Percentiles rank a stretch among this genome's conserved stretches.
Evolutionary conservation across 2,888 invertebrate genomes (phyloP).

Genomic region (Chorisops tibialis): DNA sequence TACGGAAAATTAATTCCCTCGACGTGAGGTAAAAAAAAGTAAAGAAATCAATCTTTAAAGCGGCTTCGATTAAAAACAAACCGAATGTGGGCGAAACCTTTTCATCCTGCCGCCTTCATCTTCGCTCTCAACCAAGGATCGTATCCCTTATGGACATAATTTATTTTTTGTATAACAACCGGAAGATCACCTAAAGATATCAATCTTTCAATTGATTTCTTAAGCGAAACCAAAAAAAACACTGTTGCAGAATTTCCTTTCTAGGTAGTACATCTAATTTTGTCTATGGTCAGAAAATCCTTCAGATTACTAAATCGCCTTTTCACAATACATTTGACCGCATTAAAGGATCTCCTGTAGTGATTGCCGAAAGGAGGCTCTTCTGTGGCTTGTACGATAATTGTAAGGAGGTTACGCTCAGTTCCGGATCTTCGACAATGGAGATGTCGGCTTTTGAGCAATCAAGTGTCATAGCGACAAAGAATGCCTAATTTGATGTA

Average conservation of each 20-base stretch:
- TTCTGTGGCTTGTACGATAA: neutral
- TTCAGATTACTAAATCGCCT: neutral
- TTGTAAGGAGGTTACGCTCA: neutral
- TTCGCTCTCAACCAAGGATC: neutral
- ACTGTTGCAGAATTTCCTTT: too few species aligned
- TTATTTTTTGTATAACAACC: too few species aligned
- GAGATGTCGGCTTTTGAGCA: slow-evolving; percentile 11
- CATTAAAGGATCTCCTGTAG: neutral
- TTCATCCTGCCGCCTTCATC: slow-evolving; percentile 18
- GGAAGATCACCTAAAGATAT: too few species aligned
- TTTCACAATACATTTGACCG: slow-evolving; percentile 7
- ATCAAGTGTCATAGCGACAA: slow-evolving; percentile 1
- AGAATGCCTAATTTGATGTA: too few species aligned
- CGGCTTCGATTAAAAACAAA: slow-evolving; percentile 1
- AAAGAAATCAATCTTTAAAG: slow-evolving; percentile 5
- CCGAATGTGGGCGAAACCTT: neutral
- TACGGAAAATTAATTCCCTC: slow-evolving; percentile 22
- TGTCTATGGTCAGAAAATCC: slow-evolving; percentile 6
- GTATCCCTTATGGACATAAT: too few species aligned
- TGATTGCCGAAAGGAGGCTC: neutral
- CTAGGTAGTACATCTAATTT: neutral
- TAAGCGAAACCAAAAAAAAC: too few species aligned
- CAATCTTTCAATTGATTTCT: too few species aligned
- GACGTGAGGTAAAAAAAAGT: neutral
- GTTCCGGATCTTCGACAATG: slow-evolving; percentile 22